Evolutionary conservation across 2,888 invertebrate species (phyloP), one percentile per base, ranked within the genome.

Genomic region (Myathropa florea): DNA sequence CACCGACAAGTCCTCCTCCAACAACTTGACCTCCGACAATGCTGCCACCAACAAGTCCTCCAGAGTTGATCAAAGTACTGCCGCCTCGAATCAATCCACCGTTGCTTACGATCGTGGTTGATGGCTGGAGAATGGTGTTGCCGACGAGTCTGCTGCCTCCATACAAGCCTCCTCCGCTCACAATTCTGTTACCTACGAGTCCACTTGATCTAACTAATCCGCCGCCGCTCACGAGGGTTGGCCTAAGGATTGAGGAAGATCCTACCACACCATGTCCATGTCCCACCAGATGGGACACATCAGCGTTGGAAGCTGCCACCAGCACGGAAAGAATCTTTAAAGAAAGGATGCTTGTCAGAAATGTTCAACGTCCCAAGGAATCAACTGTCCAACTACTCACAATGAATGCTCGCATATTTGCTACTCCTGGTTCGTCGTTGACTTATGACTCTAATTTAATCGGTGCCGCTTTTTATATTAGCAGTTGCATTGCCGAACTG

Each of bases 391-490:
- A 53, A 12, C 18, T 64, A 65, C 82, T 72, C 60, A 83, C 82
- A 33, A 83, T 53, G 26, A 83, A 77, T 71, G 24, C 46, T 59
- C 65, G 68, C 82, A 83, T 83, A 55, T 68, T 59, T 73, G 60
- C 23, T 18, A 7, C 67, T 76, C 60, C 60, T 67, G 18, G 57
- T 67, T 76, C 67, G 59, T 60, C 60, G 76, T 67, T 60, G 60
- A 67, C 46, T 76, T 26, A 21, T 53, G 67, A 76, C 46, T 46
- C 9, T 46, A 7, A 18, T 18, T 7, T 46, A 46, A 46, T 46
- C 18, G 46, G 6, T 46, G 46, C 46, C 46, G 33, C 67, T 12
- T 30, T 30, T 24, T 10, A 59, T 36, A 67, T 76, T 76, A 67
- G 67, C 67, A 76, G 39, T 39, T 60, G 46, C 64, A 64, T 57